Evolutionary conservation across 2,888 invertebrate species (phyloP).

Genomic region (Meta bourneti): DNA sequence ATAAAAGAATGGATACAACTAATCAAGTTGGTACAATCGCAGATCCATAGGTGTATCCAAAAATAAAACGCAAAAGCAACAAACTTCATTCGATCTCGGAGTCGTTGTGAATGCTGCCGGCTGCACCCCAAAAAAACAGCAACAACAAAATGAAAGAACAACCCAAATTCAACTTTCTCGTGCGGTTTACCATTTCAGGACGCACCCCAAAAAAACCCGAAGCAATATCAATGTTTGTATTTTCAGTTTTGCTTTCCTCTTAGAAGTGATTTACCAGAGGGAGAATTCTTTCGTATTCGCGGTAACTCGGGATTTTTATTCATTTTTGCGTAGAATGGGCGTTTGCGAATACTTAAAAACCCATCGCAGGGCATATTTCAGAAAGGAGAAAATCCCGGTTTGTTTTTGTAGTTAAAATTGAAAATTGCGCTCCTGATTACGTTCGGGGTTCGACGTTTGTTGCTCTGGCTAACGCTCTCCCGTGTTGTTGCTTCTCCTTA

Average conservation of each 20-base stretch:
- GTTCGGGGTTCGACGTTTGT: conserved; percentile 1
- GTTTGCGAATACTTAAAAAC: conserved; percentile 14
- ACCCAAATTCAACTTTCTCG: neutral
- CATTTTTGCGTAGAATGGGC: neutral
- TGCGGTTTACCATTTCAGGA: conserved; percentile 22
- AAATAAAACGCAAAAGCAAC: too few species aligned
- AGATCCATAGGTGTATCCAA: too few species aligned
- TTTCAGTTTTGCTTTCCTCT: neutral
- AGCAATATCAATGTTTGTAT: conserved; percentile 23
- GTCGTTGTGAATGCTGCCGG: neutral
- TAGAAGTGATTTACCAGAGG: neutral
- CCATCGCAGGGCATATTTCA: neutral
- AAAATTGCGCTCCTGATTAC: conserved; percentile 11
- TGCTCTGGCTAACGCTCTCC: too few species aligned
- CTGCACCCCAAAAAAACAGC: neutral
- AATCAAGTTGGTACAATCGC: too few species aligned
- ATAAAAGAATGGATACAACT: too few species aligned
- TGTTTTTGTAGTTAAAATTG: conserved; percentile 37
- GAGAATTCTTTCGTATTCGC: neutral
- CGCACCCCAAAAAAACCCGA: neutral
- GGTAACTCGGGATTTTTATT: neutral
- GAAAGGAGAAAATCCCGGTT: neutral
- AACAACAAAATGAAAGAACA: neutral
- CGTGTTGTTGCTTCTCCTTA: neutral
- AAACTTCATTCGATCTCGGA: too few species aligned